Percentiles rank a stretch among this genome's conserved stretches.
These are phyloP conservation scores for Aphis gossypii DNA, from an alignment of 1,140 invertebrate genomes.

Conservation along the genomic window DNA sequence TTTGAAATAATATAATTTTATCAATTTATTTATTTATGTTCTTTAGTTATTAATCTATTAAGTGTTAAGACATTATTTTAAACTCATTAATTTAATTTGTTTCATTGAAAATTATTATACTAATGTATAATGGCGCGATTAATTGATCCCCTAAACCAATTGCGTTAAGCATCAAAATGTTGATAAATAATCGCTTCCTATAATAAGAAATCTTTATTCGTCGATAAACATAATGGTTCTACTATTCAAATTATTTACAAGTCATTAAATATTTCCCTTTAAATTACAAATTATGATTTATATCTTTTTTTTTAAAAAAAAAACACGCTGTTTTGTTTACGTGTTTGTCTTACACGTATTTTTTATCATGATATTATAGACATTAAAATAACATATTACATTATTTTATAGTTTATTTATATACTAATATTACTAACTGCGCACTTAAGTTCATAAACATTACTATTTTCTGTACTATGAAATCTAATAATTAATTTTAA, in stretches of 20 bases:
- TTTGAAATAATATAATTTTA: not conserved
- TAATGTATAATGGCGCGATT: not conserved
- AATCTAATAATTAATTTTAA: not conserved
- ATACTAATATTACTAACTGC: not conserved
- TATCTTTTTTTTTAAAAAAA: not conserved
- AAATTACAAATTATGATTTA: not conserved
- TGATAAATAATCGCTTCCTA: slow-evolving; percentile 10
- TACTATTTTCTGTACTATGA: not conserved
- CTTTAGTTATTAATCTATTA: not conserved
- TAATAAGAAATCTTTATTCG: slow-evolving; percentile 22
- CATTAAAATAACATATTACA: not conserved
- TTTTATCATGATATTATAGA: not conserved
- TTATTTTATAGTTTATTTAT: not conserved
- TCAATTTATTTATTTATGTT: slow-evolving; percentile 7
- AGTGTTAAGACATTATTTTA: not conserved
- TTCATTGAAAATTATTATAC: not conserved
- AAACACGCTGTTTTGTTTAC: not conserved
- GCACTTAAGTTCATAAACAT: not conserved
- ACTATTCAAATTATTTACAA: slow-evolving; percentile 35
- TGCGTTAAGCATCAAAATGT: not conserved
- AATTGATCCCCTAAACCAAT: slow-evolving; percentile 36
- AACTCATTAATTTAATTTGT: not conserved
- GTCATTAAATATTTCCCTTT: slow-evolving; percentile 32
- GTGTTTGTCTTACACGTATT: not conserved
- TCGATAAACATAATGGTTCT: not conserved